Base-by-base conservation (phyloP, 2,797 vertebrate genomes). In the Podarcis lilfordi region DNA sequence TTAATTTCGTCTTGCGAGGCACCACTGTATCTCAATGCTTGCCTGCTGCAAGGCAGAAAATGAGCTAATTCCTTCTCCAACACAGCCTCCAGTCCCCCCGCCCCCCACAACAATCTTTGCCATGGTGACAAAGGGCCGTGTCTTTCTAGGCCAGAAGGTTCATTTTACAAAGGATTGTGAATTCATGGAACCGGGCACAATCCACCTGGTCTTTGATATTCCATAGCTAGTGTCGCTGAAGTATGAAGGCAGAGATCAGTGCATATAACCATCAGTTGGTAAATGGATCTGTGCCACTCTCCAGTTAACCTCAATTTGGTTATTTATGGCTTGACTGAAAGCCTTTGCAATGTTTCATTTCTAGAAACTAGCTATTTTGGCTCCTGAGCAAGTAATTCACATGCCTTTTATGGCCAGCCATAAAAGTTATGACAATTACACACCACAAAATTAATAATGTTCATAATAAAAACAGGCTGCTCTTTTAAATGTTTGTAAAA, bases 371-470 rank as follows among this genome's bases (percentile, higher is more conserved):
- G 69, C 59, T 77, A n/a, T 69, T 83, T 94, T 89, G 89, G 94
- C 83, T 94, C 90, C 92, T 90, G 86, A 86, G 61, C 79, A 64
- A 79, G 80, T 80, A 92, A 94, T 91, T 92, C 85, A 94, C 90
- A 95, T 93, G 64, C 8, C 82, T 87, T 92, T 88, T 95, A 94
- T 91, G 89, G 94, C 86, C 83, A 88, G 89, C 80, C 85, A 92
- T 89, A 88, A 91, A 90, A 89, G 87, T 94, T 93, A 94, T 89
- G 92, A 89, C 91, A 95, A 93, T 50, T 87, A 89, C 80, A 92
- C 59, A 89, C 64, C 8, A 92, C 78, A 91, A 96, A 92, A 86
- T 82, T 4, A 90, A 4, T 71, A 93, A 92, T 91, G 92, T 87
- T 91, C 91, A 90, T 92, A 93, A 91, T 93, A 93, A 94, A 95